These are phyloP conservation scores for Callimorpha dominula DNA, from an alignment of 2,888 invertebrate genomes.

Conservation along the genomic window DNA sequence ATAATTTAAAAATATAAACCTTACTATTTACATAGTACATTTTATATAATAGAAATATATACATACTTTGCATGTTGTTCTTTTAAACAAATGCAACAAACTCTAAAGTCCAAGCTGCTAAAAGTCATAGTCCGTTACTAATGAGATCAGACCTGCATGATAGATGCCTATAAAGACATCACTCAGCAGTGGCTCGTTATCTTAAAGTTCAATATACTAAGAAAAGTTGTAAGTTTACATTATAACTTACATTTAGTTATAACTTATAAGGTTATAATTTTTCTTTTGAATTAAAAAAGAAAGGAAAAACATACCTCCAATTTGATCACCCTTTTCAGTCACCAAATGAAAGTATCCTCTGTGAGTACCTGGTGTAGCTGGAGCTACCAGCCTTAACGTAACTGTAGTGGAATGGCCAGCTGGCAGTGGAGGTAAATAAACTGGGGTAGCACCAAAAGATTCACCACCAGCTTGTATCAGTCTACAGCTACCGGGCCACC, in stretches of 20 bases:
- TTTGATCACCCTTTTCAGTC: conserved; percentile 94
- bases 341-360: conserved; percentile 96
- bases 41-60: background rate
- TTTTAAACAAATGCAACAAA: background rate
- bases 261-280: too few species aligned
- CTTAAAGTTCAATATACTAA: too few species aligned
- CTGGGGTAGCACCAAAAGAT: conserved; percentile 77
- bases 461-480: conserved; percentile 91
- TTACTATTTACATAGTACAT: background rate
- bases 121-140: background rate
- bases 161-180: background rate
- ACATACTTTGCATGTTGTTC: background rate
- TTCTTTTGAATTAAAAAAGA: background rate
- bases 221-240: too few species aligned
- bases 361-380: conserved; percentile 90
- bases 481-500: conserved; percentile 95
- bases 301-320: conserved; percentile 91
- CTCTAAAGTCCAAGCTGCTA: background rate
- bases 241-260: too few species aligned
- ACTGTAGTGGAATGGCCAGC: conserved; percentile 93
- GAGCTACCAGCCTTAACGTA: conserved; percentile 93
- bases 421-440: conserved; percentile 90
- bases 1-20: background rate
- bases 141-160: background rate
- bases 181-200: too few species aligned